Evolutionary conservation across 92 coral and sea anemone genomes (phyloP).

Genomic region (Palythoa grandis): DNA sequence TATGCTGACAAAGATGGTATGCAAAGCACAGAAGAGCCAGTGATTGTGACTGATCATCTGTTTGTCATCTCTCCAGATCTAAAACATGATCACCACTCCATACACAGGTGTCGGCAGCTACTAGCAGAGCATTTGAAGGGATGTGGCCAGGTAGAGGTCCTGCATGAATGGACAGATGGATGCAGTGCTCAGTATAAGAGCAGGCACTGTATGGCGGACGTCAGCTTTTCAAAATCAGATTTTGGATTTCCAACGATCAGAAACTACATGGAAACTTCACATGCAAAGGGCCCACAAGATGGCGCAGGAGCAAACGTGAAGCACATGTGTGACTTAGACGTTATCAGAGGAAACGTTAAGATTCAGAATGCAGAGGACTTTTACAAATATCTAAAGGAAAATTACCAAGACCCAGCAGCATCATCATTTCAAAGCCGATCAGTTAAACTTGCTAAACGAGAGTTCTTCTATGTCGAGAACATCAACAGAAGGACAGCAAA

Average conservation of each 20-base stretch:
- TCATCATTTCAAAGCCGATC: not conserved
- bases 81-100: not conserved
- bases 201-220: constrained; percentile 14
- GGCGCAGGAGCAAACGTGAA: not conserved
- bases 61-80: not conserved
- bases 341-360: not conserved
- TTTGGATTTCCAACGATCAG: not conserved
- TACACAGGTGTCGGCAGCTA: not conserved
- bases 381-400: not conserved
- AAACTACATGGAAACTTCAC: not conserved
- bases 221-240: not conserved
- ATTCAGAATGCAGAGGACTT: not conserved
- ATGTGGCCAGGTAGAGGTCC: not conserved
- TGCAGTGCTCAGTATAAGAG: constrained; percentile 59
- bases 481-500: not conserved
- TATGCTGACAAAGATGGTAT: not conserved
- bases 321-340: not conserved
- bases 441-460: not conserved
- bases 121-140: not conserved
- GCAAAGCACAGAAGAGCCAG: constrained; percentile 1
- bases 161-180: not conserved
- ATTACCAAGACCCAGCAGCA: not conserved
- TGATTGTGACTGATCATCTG: not conserved
- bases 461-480: not conserved
- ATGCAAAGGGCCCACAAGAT: not conserved